These are phyloP conservation scores for Pteruthius melanotis DNA, from an alignment of 2,113 vertebrate species.

Conservation along the genomic window DNA sequence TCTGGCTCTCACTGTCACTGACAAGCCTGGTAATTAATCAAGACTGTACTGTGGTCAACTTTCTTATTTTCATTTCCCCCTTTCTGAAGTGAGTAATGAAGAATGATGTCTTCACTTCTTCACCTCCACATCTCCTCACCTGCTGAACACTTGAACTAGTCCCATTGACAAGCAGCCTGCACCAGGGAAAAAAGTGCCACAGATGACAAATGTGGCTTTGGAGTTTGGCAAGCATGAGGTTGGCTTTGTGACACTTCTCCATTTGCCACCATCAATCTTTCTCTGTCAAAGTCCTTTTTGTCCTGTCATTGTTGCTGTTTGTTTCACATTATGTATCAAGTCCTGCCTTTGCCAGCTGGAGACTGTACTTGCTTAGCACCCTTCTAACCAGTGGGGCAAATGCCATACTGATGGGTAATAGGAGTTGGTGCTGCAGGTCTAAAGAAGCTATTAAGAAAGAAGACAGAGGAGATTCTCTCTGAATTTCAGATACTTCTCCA, in stretches of 20 bases:
- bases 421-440: neutral
- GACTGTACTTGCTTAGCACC: neutral
- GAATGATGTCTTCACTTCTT: conserved; percentile 66
- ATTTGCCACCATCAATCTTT: conserved; percentile 59
- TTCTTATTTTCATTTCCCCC: conserved; percentile 25
- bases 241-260: conserved; percentile 42
- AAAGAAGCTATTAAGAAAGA: neutral
- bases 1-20: conserved; percentile 48
- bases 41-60: conserved; percentile 23
- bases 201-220: conserved; percentile 63
- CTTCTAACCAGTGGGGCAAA: neutral
- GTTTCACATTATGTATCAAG: neutral
- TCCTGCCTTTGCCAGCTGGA: neutral
- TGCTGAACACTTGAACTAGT: conserved; percentile 26
- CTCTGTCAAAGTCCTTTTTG: conserved; percentile 26
- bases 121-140: conserved; percentile 30
- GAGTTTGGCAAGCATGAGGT: conserved; percentile 19
- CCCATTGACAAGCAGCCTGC: conserved; percentile 35
- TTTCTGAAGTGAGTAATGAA: conserved; percentile 66
- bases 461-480: neutral
- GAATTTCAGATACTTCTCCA: neutral
- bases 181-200: conserved; percentile 5
- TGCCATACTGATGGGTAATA: neutral
- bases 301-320: neutral
- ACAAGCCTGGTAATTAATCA: conserved; percentile 70